phyloP scores from a whole-genome alignment of 2,888 invertebrate species.

The Tipula lateralis region DNA sequence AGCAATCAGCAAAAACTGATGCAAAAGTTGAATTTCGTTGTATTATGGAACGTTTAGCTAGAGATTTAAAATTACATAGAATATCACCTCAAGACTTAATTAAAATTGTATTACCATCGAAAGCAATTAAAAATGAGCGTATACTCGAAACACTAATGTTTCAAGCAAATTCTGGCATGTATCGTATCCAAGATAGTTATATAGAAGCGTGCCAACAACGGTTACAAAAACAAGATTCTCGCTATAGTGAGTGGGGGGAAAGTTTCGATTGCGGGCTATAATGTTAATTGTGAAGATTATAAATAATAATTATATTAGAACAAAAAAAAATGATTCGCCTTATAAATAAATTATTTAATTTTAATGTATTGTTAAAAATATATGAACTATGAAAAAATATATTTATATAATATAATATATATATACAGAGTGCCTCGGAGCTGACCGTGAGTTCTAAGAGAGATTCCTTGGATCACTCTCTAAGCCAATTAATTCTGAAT shows the following conservation, averaged over 20 bases:
- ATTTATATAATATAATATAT: background rate
- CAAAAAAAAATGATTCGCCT: slow-evolving; percentile 13
- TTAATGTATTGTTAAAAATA: background rate
- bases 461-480: background rate
- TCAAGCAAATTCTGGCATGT: slow-evolving; percentile 90
- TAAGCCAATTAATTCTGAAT: background rate
- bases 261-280: slow-evolving; percentile 72
- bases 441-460: background rate
- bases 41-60: slow-evolving; percentile 85
- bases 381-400: background rate
- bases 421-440: background rate
- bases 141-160: slow-evolving; percentile 89
- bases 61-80: slow-evolving; percentile 82
- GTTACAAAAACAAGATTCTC: slow-evolving; percentile 82
- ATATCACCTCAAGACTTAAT: slow-evolving; percentile 91
- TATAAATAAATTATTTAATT: slow-evolving; percentile 24
- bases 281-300: slow-evolving; percentile 36
- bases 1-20: slow-evolving; percentile 74
- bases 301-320: slow-evolving; percentile 12
- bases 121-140: slow-evolving; percentile 86
- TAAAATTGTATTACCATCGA: slow-evolving; percentile 86
- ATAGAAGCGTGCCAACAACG: slow-evolving; percentile 82
- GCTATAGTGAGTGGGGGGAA: slow-evolving; percentile 71
- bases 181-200: slow-evolving; percentile 82
- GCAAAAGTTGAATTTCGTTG: slow-evolving; percentile 86